These are phyloP conservation scores for Heliconius congener DNA, from an alignment of 1,140 invertebrate genomes.

Conservation along the genomic window DNA sequence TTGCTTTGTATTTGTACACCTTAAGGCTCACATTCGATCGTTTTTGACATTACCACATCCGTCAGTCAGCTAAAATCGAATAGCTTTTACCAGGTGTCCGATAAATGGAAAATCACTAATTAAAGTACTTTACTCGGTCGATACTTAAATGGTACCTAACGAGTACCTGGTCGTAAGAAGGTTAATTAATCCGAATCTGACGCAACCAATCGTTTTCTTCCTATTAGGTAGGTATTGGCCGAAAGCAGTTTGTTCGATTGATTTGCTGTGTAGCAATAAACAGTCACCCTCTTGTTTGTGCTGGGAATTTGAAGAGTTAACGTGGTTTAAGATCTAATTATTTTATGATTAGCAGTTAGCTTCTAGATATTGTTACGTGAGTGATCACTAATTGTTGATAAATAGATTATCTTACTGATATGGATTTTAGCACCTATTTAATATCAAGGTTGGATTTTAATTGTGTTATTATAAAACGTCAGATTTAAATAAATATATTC, in stretches of 20 bases:
- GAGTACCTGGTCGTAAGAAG: conserved; percentile 61
- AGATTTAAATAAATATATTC: no score
- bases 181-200: conserved; percentile 75
- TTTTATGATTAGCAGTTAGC: conserved; percentile 64
- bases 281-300: conserved; percentile 60
- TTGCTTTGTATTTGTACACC: conserved; percentile 37
- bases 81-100: conserved; percentile 74
- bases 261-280: conserved; percentile 69
- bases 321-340: conserved; percentile 70
- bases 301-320: conserved; percentile 71
- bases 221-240: conserved; percentile 55
- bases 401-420: conserved; percentile 59
- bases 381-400: conserved; percentile 58
- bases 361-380: conserved; percentile 69
- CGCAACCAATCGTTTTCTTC: conserved; percentile 70
- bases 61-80: conserved; percentile 63
- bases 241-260: conserved; percentile 74
- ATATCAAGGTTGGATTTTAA: background rate
- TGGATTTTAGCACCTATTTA: conserved; percentile 44
- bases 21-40: conserved; percentile 57
- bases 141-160: conserved; percentile 65
- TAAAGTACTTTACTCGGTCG: conserved; percentile 67
- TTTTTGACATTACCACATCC: conserved; percentile 37
- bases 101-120: conserved; percentile 78
- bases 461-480: no score